Conservation (phyloP, 2,888 invertebrate genomes). For the Odontothrips loti region DNA sequence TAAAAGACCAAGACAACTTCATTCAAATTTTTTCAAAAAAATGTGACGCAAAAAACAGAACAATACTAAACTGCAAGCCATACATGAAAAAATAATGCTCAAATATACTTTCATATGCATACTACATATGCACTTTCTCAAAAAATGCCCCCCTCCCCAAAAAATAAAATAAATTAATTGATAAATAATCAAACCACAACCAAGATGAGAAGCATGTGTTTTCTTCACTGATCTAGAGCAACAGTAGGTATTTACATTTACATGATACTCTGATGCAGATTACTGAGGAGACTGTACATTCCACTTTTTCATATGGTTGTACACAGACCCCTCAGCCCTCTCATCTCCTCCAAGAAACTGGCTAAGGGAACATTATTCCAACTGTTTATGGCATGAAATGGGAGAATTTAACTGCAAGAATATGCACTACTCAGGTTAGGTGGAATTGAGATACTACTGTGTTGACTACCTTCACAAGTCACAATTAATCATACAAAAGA, state of each 20-base stretch:
- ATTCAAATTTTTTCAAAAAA: neutral
- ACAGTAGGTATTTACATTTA: constrained; percentile 1
- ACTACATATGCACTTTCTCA: constrained; percentile 19
- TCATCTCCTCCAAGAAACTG: neutral
- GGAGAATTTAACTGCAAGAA: neutral
- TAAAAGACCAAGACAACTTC: constrained; percentile 19
- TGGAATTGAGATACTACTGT: neutral
- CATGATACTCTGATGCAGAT: neutral
- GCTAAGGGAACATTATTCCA: too few relatives aligned
- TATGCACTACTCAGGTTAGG: neutral
- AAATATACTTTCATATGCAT: constrained; percentile 16
- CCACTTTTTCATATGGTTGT: neutral
- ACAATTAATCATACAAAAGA: neutral
- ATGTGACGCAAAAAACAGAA: neutral
- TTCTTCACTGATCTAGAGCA: neutral
- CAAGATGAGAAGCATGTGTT: constrained; percentile 5
- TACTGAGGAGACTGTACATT: neutral
- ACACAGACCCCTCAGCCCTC: neutral
- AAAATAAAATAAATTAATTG: neutral
- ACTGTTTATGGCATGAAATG: neutral
- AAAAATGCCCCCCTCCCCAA: neutral
- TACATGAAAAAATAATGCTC: constrained; percentile 18
- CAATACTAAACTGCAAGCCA: constrained; percentile 12
- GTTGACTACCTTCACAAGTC: constrained; percentile 6
- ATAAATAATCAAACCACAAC: neutral